Percentiles rank a stretch among this genome's conserved stretches.
phyloP scores from a whole-genome alignment of 2,888 invertebrate genomes.

The Hybos culiciformis region DNA sequence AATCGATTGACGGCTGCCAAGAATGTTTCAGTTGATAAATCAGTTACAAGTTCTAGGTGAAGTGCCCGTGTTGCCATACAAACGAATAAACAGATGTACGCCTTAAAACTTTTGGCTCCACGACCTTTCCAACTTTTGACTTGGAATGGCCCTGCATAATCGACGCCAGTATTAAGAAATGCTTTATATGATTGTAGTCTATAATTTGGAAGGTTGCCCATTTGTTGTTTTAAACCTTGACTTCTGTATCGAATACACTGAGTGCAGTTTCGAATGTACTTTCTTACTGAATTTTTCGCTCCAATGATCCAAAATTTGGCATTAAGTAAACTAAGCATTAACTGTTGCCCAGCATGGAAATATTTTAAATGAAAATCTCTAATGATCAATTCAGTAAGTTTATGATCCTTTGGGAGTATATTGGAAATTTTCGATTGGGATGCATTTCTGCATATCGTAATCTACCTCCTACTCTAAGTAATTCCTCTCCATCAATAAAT shows the following conservation, averaged over 20 bases:
- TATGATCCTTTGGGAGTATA: no score
- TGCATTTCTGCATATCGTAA: no score
- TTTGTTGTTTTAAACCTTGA: background rate
- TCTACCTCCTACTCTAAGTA: no score
- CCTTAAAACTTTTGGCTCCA: slow-evolving; percentile 13
- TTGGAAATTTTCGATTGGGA: no score
- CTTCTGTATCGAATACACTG: background rate
- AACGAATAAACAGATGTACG: slow-evolving; percentile 15
- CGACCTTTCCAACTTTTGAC: slow-evolving; percentile 7
- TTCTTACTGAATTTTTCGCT: background rate
- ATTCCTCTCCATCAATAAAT: no score
- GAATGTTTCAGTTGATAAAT: slow-evolving; percentile 13
- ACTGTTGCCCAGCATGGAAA: background rate
- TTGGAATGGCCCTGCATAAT: slow-evolving; percentile 11
- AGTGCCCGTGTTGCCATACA: slow-evolving; percentile 10
- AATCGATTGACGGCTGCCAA: slow-evolving; percentile 17
- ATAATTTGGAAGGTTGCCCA: background rate
- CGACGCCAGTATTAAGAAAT: slow-evolving; percentile 8
- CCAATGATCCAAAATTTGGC: background rate
- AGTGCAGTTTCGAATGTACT: background rate
- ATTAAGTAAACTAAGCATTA: background rate
- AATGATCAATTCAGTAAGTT: no score
- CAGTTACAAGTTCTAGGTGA: background rate
- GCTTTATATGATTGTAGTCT: background rate
- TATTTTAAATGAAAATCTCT: background rate